Base-by-base conservation (phyloP, 2,113 vertebrate species). In the Strigops habroptila region DNA sequence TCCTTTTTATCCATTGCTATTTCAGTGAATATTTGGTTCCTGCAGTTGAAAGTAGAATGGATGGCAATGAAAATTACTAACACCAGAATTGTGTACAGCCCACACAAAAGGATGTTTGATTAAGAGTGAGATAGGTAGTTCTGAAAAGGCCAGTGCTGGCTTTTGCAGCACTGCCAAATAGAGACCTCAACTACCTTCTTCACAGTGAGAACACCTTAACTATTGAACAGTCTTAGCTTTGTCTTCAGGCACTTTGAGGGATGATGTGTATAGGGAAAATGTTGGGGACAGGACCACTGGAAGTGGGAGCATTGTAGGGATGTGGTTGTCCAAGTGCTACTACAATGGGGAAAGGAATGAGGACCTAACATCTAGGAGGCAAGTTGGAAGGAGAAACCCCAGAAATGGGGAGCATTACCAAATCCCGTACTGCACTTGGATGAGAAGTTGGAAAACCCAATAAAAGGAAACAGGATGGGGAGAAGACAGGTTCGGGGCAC, bases 331-430 rank as follows among this genome's bases (percentile, higher is more conserved):
- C 63, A 65, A 65, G 63, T 82, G 43, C 18, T 39, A 37, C 60
- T 55, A 7, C 0, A 0, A 41, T 7, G 5, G 17, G 19, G 28
- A 88, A 88, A 71, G 24, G 19, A 31, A 37, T 19, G 10, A 18
- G 30, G 3, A 51, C 14, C 37, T 81, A 48, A 48, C 3, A 60
- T 55, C 30, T 43, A 24, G 30, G 33, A 55, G 19, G 16, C 51
- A 48, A 83, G 4, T 13, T 41, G 28, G 21, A 81, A 89, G 49
- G 35, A 51, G 6, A 63, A 22, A 46, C 11, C 6, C 2, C 2
- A 83, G 52, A 88, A 88, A 48, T 8, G 51, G 15, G 37, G 25
- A 37, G 9, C 23, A 48, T 55, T 80, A 63, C 19, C 73, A 60
- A 77, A 86, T 64, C 41, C 44, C 67, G 14, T 25, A 21, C 27